Evolutionary conservation across 1,140 invertebrate genomes (phyloP), one percentile per base, ranked within the genome.

Genomic region (Procambarus clarkii): DNA sequence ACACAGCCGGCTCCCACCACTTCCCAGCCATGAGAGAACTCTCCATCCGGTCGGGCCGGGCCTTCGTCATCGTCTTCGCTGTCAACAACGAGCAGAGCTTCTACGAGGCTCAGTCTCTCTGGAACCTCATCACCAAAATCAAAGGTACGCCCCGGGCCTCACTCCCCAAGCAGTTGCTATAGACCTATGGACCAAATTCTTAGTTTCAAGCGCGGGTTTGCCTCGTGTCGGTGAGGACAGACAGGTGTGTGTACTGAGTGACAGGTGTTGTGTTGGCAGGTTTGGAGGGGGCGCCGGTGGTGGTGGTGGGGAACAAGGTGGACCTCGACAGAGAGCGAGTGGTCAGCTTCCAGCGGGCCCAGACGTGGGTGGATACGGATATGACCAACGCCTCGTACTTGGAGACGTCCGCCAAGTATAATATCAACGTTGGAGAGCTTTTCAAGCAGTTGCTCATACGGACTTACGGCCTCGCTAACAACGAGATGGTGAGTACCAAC

Each of bases 21-120:
- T 94, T 94, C 91, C 94, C 94, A 7, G 94, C 94, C 21, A 94
- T 94, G 94, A 86, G 94, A 24, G 94, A 94, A 71, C 87, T 94
- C 2, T 93, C 93, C 82, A 94, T 94, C 74, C 80, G 94, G 18
- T 93, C 93, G 9, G 94, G 94, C 9, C 71, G 93, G n/a, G 94
- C 94, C 13, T 94, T 94, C 78, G 91, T 94, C 0, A 71, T 94
- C 1, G 94, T 94, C n/a, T 94, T 94, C 88, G 93, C 94, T 24
- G 93, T 94, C 3, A 93, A 94, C 87, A 93, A 92, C 64, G 87
- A 93, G 24, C 93, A 94, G 86, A 93, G 94, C 18, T 94, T 94
- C 90, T 86, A 94, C 71, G 94, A 94, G 86, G 94, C 93, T 3
- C 87, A 93, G 44, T 77, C 88, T 7, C 85, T 94, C 0, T 94